Percentiles rank a stretch among this genome's conserved stretches.
Evolutionary conservation across 2,888 invertebrate species (phyloP).

Genomic region (Rhaphigaster nebulosa): DNA sequence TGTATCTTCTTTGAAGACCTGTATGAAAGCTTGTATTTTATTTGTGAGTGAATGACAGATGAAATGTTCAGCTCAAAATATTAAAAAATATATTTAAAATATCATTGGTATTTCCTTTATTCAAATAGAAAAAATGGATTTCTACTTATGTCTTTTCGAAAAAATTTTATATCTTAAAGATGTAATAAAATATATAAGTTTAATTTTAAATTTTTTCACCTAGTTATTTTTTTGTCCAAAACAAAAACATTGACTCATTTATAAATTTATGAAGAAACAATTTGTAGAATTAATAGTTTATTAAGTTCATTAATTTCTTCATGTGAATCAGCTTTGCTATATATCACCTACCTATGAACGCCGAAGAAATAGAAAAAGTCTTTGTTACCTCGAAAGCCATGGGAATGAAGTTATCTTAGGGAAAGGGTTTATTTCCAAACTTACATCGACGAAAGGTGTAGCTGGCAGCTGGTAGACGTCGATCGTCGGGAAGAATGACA

Average conservation of each 20-base stretch:
- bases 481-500: no score
- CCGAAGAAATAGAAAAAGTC: no score
- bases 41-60: conserved; percentile 19
- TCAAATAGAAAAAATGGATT: conserved; percentile 21
- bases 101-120: conserved; percentile 28
- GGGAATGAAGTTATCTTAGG: no score
- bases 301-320: no score
- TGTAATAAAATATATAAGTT: conserved; percentile 30
- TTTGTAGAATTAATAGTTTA: no score
- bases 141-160: conserved; percentile 38
- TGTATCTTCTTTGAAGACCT: background rate
- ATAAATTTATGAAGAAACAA: no score
- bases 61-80: conserved; percentile 47
- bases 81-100: background rate
- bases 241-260: background rate
- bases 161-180: background rate
- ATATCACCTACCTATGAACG: no score
- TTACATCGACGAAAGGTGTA: no score
- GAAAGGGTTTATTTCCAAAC: no score
- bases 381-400: no score
- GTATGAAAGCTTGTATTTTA: conserved; percentile 41
- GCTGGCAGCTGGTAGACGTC: no score
- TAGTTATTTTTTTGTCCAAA: background rate
- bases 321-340: no score
- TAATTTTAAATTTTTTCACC: background rate